Base-by-base conservation (phyloP, 2,113 vertebrate species). In the Crotophaga sulcirostris region DNA sequence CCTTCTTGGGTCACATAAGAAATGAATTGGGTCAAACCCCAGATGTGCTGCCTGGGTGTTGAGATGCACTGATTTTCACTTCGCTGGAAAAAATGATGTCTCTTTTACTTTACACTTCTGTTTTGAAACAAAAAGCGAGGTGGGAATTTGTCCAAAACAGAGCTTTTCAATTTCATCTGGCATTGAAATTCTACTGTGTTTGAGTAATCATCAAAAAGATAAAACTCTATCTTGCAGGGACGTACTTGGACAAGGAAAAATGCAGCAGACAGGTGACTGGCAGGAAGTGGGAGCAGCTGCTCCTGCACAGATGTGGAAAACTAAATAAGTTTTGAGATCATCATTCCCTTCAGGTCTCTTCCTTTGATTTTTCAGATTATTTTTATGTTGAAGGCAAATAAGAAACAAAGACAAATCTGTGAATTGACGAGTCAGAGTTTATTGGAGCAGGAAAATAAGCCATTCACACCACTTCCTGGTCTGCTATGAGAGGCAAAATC, bases 401-500 rank as follows among this genome's bases (percentile, higher is more conserved):
- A 97, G 96, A 97, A 98, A 97, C 96, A 97, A 97, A 98, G 97
- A 98, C 96, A 97, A 97, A 98, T 97, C 92, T 97, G 91, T 69
- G 91, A 94, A 98, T 97, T 87, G 96, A 96, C 63, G 87, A 97
- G 97, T 96, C 69, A 81, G 97, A 97, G 97, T 94, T 98, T 98
- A 98, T 95, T 80, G 96, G 95, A 97, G 98, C 98, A 98, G 96
- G 97, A 97, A 98, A 97, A 98, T 73, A 98, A 98, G 80, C 93
- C 93, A 90, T 97, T 97, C 86, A 31, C 23, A 29, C 63, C 90
- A 94, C 87, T 98, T 94, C 96, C 97, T 59, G 13, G 95, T 97
- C 97, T 97, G 95, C 96, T 93, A 40, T 96, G 97, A 98, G 94
- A 97, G 96, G 97, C 94, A 97, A 94, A 98, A 98, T 97, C 96